Evolutionary conservation across 2,888 invertebrate genomes (phyloP).

Genomic region (Eucriotettix oculatus): DNA sequence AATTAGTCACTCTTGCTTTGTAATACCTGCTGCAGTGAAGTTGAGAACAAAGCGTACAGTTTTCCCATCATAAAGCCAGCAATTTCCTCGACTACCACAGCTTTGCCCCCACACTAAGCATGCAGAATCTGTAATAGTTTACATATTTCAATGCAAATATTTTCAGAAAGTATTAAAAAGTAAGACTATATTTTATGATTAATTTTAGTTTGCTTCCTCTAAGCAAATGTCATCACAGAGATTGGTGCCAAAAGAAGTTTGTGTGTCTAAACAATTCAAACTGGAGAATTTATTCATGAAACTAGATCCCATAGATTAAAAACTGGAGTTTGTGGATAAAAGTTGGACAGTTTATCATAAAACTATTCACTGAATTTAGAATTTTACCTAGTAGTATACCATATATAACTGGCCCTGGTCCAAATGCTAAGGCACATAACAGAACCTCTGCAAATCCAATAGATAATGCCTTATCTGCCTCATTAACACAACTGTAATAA

Average conservation of each 20-base stretch:
- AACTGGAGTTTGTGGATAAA: no score
- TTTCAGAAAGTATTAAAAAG: no score
- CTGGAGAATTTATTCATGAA: no score
- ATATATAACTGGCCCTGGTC: slow-evolving; percentile 29
- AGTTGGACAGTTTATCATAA: no score
- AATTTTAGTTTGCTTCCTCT: no score
- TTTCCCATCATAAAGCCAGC: slow-evolving; percentile 26
- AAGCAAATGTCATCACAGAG: no score
- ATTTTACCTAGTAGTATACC: slow-evolving; percentile 25
- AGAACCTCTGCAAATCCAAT: slow-evolving; percentile 20
- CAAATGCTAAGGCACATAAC: slow-evolving; percentile 20
- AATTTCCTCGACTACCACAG: slow-evolving; percentile 25
- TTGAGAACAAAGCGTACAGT: slow-evolving; percentile 21
- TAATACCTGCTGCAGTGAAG: slow-evolving; percentile 18
- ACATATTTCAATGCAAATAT: no score
- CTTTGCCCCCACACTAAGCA: slow-evolving; percentile 27
- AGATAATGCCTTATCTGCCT: slow-evolving; percentile 22
- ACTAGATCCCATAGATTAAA: no score
- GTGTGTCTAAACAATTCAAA: no score
- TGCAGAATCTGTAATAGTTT: slow-evolving; percentile 20
- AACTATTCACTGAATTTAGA: background rate
- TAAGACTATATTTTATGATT: no score
- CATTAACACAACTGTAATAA: slow-evolving; percentile 19
- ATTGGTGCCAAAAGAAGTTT: no score
- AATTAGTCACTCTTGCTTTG: no score